phyloP scores from a whole-genome alignment of 2,113 vertebrate species.

The Corapipo altera region DNA sequence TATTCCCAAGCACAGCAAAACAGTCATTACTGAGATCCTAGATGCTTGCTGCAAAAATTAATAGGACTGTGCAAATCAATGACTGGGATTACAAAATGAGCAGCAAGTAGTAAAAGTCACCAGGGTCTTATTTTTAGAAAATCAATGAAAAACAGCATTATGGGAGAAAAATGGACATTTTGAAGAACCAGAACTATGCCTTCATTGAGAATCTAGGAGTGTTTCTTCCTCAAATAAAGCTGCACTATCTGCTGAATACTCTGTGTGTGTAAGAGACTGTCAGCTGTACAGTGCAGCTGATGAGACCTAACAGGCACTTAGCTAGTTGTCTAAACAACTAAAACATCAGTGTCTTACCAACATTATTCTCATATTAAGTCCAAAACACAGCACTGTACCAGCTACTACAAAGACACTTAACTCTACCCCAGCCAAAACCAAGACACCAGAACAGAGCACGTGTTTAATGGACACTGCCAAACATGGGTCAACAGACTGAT shows the following conservation, averaged over 20 bases:
- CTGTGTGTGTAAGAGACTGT: not conserved
- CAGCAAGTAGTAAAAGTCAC: not conserved
- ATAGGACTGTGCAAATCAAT: not conserved
- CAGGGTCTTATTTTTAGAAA: not conserved
- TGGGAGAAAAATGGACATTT: not conserved
- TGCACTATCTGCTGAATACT: not conserved
- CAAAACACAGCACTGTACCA: not conserved
- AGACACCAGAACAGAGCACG: not conserved
- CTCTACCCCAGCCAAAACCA: not conserved
- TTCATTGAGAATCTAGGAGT: not conserved
- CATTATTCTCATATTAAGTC: not conserved
- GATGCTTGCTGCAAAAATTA: not conserved
- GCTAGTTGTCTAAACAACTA: not conserved
- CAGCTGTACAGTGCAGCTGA: not conserved
- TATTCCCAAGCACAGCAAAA: not conserved
- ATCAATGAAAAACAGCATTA: not conserved
- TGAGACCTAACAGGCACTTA: not conserved
- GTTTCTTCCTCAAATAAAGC: not conserved
- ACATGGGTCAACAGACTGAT: not conserved
- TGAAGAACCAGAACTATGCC: not conserved
- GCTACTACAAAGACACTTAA: not conserved
- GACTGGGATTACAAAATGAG: not conserved
- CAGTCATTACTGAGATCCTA: not conserved
- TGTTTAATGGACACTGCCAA: not conserved
- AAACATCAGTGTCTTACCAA: not conserved